Conservation (phyloP, 2,888 invertebrate species). For the Acronicta alni region DNA sequence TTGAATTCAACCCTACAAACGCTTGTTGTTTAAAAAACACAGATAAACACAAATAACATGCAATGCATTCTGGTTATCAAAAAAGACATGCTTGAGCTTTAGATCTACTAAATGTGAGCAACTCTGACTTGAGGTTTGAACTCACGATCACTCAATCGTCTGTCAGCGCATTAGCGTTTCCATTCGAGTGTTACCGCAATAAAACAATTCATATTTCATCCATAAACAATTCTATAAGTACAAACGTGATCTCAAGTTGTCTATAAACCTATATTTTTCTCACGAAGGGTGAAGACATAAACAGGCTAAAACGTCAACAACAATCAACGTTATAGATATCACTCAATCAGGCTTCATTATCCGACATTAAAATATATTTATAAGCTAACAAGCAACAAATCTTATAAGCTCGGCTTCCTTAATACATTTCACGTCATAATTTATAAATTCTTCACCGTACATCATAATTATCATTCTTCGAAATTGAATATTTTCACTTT, state of each 20-base stretch:
- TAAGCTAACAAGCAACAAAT: constrained; percentile 58
- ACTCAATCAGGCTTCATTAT: constrained; percentile 61
- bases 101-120: not conserved
- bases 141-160: constrained; percentile 31
- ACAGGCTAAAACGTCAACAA: constrained; percentile 47
- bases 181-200: constrained; percentile 18
- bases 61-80: not conserved
- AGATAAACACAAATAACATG: not conserved
- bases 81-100: not conserved
- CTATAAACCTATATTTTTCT: constrained; percentile 37
- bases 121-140: constrained; percentile 1
- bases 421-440: constrained; percentile 54
- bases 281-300: constrained; percentile 37
- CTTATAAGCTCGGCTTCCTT: constrained; percentile 57
- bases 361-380: constrained; percentile 52
- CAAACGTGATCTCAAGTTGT: constrained; percentile 3
- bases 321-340: constrained; percentile 57
- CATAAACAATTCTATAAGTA: constrained; percentile 27
- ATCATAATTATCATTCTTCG: constrained; percentile 51
- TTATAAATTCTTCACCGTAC: constrained; percentile 46
- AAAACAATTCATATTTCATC: constrained; percentile 3
- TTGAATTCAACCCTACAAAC: no score
- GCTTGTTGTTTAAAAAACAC: not conserved
- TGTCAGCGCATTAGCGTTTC: constrained; percentile 9
- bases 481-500: constrained; percentile 62